Base-by-base conservation (phyloP, 2,113 vertebrate genomes). In the Leptobrachium ailaonicum region DNA sequence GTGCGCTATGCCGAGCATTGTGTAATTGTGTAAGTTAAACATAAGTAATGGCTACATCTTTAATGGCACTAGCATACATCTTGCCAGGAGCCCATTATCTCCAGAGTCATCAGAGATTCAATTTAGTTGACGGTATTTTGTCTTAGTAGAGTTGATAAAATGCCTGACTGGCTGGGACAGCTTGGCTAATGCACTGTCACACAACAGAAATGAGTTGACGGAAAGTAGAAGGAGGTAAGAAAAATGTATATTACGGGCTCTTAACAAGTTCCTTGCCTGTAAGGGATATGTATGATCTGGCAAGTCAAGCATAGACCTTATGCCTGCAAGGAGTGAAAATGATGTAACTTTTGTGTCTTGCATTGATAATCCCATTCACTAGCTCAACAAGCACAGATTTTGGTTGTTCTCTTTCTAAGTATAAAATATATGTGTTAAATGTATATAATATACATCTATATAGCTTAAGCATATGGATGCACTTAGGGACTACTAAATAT, bases 101-200 rank as follows among this genome's bases (percentile, higher is more conserved):
- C 84, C 0, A 20, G 82, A 84, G 82, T 83, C 80, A 83, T 82
- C 80, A 82, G 73, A 82, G 80, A 86, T 85, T 83, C 84, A 79
- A 68, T 84, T 82, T 84, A 85, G 83, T 83, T 45, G 9, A 14
- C 40, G 68, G 79, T 85, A 66, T 82, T 90, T 83, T 84, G 84
- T 84, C 87, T 82, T 83, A 40, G 42, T 47, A 79, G 72, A 83
- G 76, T 75, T 85, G 83, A 88, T 86, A 85, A 87, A 84, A 83
- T 41, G 73, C 82, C 71, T 73, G 73, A 85, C 66, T 58, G 76
- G 41, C 77, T 42, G 78, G 63, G 85, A 83, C 80, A 85, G 82
- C 75, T 77, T 71, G 72, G 75, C 74, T 85, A 85, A 85, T 82
- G 56, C 81, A 79, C 63, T 78, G 85, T 87, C 85, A 87, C 73